Evolutionary conservation across 2,113 vertebrate species (phyloP), one percentile per base, ranked within the genome.

Genomic region (Prunella fulvescens): DNA sequence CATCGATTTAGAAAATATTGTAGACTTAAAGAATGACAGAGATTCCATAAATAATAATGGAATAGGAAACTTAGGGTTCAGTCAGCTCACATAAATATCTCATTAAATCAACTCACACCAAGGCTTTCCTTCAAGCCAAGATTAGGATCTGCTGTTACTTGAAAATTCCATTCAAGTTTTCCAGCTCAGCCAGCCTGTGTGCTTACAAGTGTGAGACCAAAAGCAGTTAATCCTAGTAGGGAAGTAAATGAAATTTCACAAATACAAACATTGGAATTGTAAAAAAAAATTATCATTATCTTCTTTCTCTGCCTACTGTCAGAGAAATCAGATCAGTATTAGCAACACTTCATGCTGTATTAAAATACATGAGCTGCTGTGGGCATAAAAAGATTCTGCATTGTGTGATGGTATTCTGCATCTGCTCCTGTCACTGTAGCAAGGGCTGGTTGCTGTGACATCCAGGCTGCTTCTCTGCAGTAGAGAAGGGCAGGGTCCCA

Each of bases 151-250:
- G 28, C n/a, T 73, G 50, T 48, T 83, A 64, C 35, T 82, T 92
- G 82, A 92, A 88, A 89, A 95, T 90, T 92, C 92, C 61, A 25
- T 74, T 93, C 73, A 81, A 22, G 81, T 72, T 81, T 90, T 62
- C 65, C 58, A 72, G 77, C 71, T 95, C 20, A 90, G 80, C 22
- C 65, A 91, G 65, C 56, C 64, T 64, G 22, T 51, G 61, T 9
- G 5, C 37, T 77, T 78, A 58, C 39, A 81, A 81, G 51, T 62
- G 33, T 86, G 69, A 58, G 61, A 84, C 77, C 64, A 65, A 83
- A 91, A 66, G 50, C 42, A 81, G 77, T 35, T 92, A 95, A 94
- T 88, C 62, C 54, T 80, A 20, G 40, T 18, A 57, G 40, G 37
- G 31, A 80, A 92, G 24, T 69, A 94, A 93, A 92, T 82, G 71